A percentile compares a stretch with the other conserved stretches of the same genome.
These are phyloP conservation scores for Junonia oenone DNA, from an alignment of 2,888 invertebrate species.

Conservation along the genomic window DNA sequence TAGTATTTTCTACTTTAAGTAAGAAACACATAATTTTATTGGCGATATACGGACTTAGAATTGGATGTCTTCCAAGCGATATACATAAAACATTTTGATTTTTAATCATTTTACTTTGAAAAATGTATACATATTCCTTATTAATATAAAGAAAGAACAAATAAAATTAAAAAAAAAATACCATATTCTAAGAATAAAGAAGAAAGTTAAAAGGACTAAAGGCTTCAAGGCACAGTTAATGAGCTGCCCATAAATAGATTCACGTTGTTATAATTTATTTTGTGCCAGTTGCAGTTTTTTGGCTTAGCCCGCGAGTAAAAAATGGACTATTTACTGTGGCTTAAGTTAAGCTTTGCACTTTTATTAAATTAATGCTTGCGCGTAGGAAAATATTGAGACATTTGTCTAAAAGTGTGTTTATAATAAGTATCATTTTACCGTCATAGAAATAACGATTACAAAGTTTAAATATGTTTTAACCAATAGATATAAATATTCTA, in stretches of 20 bases:
- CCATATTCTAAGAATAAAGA: neutral
- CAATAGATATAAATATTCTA: too few relatives aligned
- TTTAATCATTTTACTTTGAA: too few relatives aligned
- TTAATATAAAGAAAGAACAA: too few relatives aligned
- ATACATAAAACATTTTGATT: neutral
- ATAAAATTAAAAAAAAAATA: neutral
- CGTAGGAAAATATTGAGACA: conserved; percentile 22
- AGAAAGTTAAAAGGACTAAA: neutral
- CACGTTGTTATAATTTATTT: conserved; percentile 63
- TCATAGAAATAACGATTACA: neutral
- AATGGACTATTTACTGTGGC: conserved; percentile 47
- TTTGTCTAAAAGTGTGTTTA: neutral
- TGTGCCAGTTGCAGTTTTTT: conserved; percentile 57
- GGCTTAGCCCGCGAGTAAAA: conserved; percentile 47
- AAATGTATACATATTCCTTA: neutral
- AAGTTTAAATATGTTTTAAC: too few relatives aligned
- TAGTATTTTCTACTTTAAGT: neutral
- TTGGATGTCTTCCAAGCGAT: neutral
- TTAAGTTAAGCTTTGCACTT: conserved; percentile 48
- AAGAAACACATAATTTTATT: neutral
- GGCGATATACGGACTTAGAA: neutral
- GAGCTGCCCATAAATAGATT: conserved; percentile 59
- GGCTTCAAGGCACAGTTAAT: conserved; percentile 43
- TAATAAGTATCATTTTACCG: neutral
- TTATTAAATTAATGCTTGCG: conserved; percentile 40